Percentiles rank a stretch among this genome's conserved stretches.
phyloP scores from a whole-genome alignment of 2,797 vertebrate species.

The Neostethus bicornis region DNA sequence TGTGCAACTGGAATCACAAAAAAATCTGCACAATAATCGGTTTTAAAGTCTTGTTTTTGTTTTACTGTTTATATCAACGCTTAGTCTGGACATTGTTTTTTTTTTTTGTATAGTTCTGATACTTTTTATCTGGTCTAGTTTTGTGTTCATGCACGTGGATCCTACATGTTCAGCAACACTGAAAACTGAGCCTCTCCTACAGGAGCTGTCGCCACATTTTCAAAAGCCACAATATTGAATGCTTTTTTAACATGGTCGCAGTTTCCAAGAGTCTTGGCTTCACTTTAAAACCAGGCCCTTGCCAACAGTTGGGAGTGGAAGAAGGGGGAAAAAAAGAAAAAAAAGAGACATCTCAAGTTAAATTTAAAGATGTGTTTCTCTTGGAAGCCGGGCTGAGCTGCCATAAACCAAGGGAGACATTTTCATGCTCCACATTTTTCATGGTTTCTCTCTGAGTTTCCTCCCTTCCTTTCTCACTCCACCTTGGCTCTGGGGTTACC shows the following conservation, averaged over 20 bases:
- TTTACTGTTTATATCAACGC: constrained; percentile 30
- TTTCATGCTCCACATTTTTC: constrained; percentile 89
- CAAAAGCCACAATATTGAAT: constrained; percentile 80
- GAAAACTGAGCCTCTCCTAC: constrained; percentile 69
- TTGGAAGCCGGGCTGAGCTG: constrained; percentile 79
- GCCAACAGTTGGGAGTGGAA: constrained; percentile 79
- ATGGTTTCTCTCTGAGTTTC: constrained; percentile 85
- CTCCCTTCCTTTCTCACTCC: constrained; percentile 86
- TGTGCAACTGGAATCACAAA: constrained; percentile 45
- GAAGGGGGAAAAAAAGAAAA: constrained; percentile 40
- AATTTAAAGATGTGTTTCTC: constrained; percentile 89
- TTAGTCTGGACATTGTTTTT: constrained; percentile 42
- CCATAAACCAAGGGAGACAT: constrained; percentile 89
- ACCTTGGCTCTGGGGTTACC: constrained; percentile 83
- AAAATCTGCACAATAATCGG: constrained; percentile 29
- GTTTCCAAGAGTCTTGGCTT: constrained; percentile 82
- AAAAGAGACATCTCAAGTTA: constrained; percentile 83
- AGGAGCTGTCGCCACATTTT: constrained; percentile 78
- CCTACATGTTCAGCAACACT: constrained; percentile 68
- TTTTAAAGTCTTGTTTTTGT: constrained; percentile 32
- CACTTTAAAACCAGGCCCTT: constrained; percentile 64
- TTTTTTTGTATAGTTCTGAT: constrained; percentile 42
- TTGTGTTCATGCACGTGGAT: constrained; percentile 60
- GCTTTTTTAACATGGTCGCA: constrained; percentile 81
- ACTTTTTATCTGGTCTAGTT: constrained; percentile 20